Evolutionary conservation across 2,888 invertebrate genomes (phyloP).

Genomic region (Siphonodentalium dalli): DNA sequence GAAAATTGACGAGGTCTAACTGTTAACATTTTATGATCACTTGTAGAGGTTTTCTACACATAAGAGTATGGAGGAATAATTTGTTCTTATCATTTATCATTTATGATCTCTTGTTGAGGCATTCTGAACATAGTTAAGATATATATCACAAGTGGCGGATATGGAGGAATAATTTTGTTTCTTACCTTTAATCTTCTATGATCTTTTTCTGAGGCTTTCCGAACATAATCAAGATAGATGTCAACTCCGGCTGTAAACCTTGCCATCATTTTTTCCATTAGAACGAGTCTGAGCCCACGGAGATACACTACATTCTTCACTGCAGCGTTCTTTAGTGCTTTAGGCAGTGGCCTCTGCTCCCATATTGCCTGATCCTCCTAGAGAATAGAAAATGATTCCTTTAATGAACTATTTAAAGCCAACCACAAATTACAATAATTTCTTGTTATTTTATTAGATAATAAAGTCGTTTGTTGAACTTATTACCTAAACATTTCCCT

Average conservation of each 20-base stretch:
- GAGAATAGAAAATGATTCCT: background rate
- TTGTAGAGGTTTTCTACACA: too few relatives aligned
- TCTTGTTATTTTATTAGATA: too few relatives aligned
- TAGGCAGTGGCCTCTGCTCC: slow-evolving; percentile 42
- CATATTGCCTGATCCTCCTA: slow-evolving; percentile 50
- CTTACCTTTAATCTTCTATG: slow-evolving; percentile 33
- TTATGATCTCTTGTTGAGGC: too few relatives aligned
- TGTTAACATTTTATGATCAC: too few relatives aligned
- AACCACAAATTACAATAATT: background rate
- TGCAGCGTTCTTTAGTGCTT: slow-evolving; percentile 38
- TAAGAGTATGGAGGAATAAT: too few relatives aligned
- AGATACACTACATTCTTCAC: slow-evolving; percentile 48
- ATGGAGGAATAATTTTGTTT: background rate
- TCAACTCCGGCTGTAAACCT: slow-evolving; percentile 55
- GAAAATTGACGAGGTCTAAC: too few relatives aligned
- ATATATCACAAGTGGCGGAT: background rate
- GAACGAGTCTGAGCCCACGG: slow-evolving; percentile 39
- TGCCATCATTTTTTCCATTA: slow-evolving; percentile 52
- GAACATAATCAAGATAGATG: slow-evolving; percentile 48
- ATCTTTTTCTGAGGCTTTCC: slow-evolving; percentile 43
- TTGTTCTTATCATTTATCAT: too few relatives aligned
- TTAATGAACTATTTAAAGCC: background rate
- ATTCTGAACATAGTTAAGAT: too few relatives aligned
- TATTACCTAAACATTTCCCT: too few relatives aligned
- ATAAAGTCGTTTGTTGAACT: too few relatives aligned